Conservation (phyloP, 1,140 invertebrate genomes). For the Portunus trituberculatus region DNA sequence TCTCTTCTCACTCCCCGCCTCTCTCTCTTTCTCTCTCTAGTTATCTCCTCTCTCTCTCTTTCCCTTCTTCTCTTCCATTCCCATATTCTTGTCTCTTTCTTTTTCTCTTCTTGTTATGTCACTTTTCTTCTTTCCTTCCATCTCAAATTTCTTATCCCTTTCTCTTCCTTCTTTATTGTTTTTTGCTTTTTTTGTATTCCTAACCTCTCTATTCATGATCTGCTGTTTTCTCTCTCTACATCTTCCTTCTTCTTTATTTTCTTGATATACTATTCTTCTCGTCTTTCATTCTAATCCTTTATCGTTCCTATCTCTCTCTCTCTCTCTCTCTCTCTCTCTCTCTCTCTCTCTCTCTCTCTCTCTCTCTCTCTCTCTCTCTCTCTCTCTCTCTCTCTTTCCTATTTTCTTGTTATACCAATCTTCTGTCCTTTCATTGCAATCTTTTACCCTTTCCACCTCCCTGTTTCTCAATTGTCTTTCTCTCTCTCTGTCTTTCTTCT, state of each 20-base stretch:
- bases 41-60: background rate
- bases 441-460: background rate
- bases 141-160: background rate
- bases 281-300: background rate
- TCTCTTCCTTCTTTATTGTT: background rate
- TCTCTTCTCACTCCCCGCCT: background rate
- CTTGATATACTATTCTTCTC: background rate
- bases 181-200: background rate
- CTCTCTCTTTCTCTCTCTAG: background rate
- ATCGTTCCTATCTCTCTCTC: too few relatives aligned
- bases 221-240: background rate
- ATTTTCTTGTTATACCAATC: background rate
- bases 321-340: background rate
- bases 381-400: background rate
- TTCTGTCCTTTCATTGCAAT: background rate
- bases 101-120: background rate
- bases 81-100: too few relatives aligned
- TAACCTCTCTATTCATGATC: background rate
- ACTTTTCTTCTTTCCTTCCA: background rate
- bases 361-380: constrained; percentile 28
- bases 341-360: constrained; percentile 26
- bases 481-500: background rate
- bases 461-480: background rate
- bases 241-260: background rate
- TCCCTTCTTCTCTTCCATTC: background rate